Percentiles rank a stretch among this genome's conserved stretches.
These are phyloP conservation scores for Urosaurus nigricauda DNA, from an alignment of 2,797 vertebrate species.

Conservation along the genomic window DNA sequence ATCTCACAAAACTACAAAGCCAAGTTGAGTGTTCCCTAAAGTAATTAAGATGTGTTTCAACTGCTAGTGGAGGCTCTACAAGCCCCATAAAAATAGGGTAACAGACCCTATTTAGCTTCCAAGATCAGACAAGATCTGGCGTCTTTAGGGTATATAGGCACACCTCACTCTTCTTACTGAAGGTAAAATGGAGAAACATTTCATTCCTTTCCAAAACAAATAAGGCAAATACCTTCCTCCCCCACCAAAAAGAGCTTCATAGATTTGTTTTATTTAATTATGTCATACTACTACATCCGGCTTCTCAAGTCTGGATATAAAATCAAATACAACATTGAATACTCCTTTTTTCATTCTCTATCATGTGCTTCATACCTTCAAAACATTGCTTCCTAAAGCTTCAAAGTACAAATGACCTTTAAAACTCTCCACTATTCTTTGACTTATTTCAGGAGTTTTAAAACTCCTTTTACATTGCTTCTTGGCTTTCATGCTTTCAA, in stretches of 20 bases:
- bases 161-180: neutral
- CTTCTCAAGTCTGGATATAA: neutral
- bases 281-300: neutral
- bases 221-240: neutral
- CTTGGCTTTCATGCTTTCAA: slow-evolving; percentile 59
- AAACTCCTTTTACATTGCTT: slow-evolving; percentile 2
- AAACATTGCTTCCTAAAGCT: neutral
- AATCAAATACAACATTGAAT: neutral
- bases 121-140: too few relatives aligned
- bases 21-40: too few relatives aligned
- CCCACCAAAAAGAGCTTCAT: neutral
- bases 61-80: too few relatives aligned
- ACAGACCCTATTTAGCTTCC: too few relatives aligned
- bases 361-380: neutral
- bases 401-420: neutral
- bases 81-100: too few relatives aligned
- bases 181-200: neutral
- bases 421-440: neutral
- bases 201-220: neutral
- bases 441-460: slow-evolving; percentile 2
- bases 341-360: neutral
- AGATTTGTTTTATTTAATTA: neutral
- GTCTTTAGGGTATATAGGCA: too few relatives aligned
- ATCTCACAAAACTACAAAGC: too few relatives aligned
- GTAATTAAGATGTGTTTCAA: too few relatives aligned